Conservation (phyloP, 2,888 invertebrate species). For the Zaprionus obscuricornis region DNA sequence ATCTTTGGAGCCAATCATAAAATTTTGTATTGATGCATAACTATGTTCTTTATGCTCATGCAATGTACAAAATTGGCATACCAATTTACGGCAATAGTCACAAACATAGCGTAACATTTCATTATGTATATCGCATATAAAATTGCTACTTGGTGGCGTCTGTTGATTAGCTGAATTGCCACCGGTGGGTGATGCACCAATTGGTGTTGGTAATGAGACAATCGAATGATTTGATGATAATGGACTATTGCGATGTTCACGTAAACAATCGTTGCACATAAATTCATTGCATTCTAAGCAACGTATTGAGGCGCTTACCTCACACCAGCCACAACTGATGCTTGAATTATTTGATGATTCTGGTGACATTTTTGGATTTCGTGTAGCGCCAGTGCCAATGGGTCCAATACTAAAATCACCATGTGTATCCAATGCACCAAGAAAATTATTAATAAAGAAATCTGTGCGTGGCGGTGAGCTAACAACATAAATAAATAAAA, state of each 20-base stretch:
- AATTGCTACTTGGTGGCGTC: slow-evolving; percentile 58
- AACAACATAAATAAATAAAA: no score
- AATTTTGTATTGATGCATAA: slow-evolving; percentile 87
- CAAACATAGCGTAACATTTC: slow-evolving; percentile 87
- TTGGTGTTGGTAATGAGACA: slow-evolving; percentile 84
- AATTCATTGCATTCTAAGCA: slow-evolving; percentile 91
- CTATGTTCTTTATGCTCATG: slow-evolving; percentile 89
- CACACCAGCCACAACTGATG: slow-evolving; percentile 83
- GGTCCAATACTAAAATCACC: slow-evolving; percentile 70
- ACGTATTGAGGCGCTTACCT: slow-evolving; percentile 87
- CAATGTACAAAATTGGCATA: slow-evolving; percentile 89
- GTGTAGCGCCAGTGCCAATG: slow-evolving; percentile 52
- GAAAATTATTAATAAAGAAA: slow-evolving; percentile 75
- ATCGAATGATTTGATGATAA: slow-evolving; percentile 88
- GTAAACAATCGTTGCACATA: slow-evolving; percentile 89
- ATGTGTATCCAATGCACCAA: slow-evolving; percentile 66
- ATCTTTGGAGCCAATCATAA: slow-evolving; percentile 86
- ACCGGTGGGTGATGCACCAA: slow-evolving; percentile 85
- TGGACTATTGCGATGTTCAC: slow-evolving; percentile 88
- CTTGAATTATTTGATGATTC: slow-evolving; percentile 81
- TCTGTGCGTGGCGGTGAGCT: slow-evolving; percentile 80
- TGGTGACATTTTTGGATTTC: slow-evolving; percentile 76
- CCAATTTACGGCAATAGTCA: slow-evolving; percentile 87
- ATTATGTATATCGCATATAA: slow-evolving; percentile 85
- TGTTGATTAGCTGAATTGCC: slow-evolving; percentile 58